These are phyloP conservation scores for Melipona bicolor DNA, from an alignment of 2,888 invertebrate species.

Conservation along the genomic window DNA sequence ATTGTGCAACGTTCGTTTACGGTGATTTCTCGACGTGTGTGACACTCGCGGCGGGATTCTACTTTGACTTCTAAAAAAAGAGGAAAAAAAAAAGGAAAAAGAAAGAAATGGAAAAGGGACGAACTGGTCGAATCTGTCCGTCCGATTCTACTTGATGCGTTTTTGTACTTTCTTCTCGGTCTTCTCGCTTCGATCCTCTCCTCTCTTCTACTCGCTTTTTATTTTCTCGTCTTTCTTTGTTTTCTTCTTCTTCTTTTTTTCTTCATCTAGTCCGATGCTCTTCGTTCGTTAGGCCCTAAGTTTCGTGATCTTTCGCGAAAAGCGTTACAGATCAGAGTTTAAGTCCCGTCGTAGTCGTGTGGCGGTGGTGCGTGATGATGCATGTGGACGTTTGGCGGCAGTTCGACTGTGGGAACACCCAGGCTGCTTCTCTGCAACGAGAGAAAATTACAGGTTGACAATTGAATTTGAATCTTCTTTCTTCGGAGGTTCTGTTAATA, in stretches of 20 bases:
- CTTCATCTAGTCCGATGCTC: not conserved
- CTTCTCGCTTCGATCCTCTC: not conserved
- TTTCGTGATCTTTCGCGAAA: conserved; percentile 9
- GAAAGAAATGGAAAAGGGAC: not conserved
- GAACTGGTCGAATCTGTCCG: conserved; percentile 20
- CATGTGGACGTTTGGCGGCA: conserved; percentile 84
- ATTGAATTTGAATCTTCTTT: too few relatives aligned
- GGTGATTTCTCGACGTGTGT: conserved; percentile 15
- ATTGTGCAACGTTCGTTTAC: conserved; percentile 55
- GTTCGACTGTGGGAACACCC: conserved; percentile 83
- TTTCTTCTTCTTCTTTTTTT: not conserved
- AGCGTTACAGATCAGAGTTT: conserved; percentile 2
- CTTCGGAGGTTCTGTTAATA: too few relatives aligned
- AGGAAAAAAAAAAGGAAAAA: not conserved
- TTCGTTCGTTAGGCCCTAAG: not conserved
- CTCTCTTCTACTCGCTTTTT: conserved; percentile 6
- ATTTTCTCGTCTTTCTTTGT: not conserved
- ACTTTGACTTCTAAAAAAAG: conserved; percentile 29
- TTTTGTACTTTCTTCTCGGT: conserved; percentile 63
- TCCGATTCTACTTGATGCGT: conserved; percentile 55
- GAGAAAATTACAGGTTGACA: not conserved
- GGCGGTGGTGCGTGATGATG: conserved; percentile 77
- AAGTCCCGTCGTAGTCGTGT: conserved; percentile 79
- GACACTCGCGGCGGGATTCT: conserved; percentile 49
- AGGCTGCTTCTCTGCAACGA: conserved; percentile 82